Evolutionary conservation across 2,888 invertebrate species (phyloP), one percentile per base, ranked within the genome.

Genomic region (Tineola bisselliella): DNA sequence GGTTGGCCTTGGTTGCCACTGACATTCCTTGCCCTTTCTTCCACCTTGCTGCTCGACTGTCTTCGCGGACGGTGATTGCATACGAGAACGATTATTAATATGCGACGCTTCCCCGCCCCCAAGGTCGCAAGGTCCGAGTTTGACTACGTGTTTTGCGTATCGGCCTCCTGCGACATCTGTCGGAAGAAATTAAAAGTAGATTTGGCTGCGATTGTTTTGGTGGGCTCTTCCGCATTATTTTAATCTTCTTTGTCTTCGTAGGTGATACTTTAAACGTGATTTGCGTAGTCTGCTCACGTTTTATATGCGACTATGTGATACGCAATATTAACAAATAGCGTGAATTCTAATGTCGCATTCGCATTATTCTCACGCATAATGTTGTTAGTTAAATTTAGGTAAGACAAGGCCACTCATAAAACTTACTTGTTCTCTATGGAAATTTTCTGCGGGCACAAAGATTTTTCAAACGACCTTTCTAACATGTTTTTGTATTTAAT

Each of bases 21-120:
- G 77, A 77, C 81, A 82, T 81, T 77, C 81, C 81, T 77, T 82
- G 84, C 80, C 84, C 84, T 86, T 86, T 80, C 80, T 79, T 86
- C 84, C 81, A 84, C 84, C 81, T 82, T 80, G 79, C 76, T 77
- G 76, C 76, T 78, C 59, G 43, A 59, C 80, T 77, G 77, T 82
- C 80, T 83, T 80, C 79, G 59, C 72, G 76, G 68, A 83, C 80
- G 78, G 73, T 74, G 81, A 79, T 77, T 81, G 84, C 81, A 81
- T 83, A 82, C 82, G 68, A 77, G 81, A 83, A 80, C 72, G 69
- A 68, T 74, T 77, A 81, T 84, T 83, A 82, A 79, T 81, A 84
- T 84, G 82, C 81, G 77, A 74, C 76, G 70, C 74, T 77, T 78
- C 76, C 73, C 70, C 69, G 70, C 63, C 38, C 31, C 66, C 81